Evolutionary conservation across 2,797 vertebrate genomes (phyloP).

Genomic region (Etheostoma perlongum): DNA sequence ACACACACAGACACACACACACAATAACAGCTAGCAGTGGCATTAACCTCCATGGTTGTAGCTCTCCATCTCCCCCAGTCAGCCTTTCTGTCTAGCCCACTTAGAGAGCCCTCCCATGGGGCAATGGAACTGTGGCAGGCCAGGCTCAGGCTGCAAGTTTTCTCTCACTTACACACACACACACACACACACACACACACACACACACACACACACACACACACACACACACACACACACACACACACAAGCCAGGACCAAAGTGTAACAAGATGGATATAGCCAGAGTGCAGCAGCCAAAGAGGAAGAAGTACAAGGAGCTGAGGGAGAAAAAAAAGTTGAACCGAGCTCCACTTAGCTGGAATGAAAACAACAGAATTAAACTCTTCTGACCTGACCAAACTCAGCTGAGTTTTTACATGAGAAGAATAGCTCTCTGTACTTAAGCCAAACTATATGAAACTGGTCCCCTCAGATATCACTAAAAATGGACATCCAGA

Average conservation of each 20-base stretch:
- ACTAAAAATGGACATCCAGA: not conserved
- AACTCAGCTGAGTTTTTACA: constrained; percentile 13
- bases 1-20: constrained; percentile 13
- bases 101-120: constrained; percentile 78
- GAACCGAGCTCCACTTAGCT: constrained; percentile 48
- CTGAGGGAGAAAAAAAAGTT: constrained; percentile 36
- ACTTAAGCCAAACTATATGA: not conserved
- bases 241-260: constrained; percentile 44
- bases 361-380: constrained; percentile 51
- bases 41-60: constrained; percentile 75
- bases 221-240: constrained; percentile 27
- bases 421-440: not conserved
- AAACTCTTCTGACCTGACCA: constrained; percentile 27
- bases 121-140: constrained; percentile 72
- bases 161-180: constrained; percentile 28
- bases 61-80: constrained; percentile 79
- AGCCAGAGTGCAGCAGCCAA: constrained; percentile 49
- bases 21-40: constrained; percentile 63
- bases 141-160: constrained; percentile 62
- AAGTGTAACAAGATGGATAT: constrained; percentile 69
- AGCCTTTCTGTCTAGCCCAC: constrained; percentile 80
- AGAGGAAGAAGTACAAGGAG: constrained; percentile 57
- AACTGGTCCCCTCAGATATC: not conserved
- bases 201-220: constrained; percentile 25
- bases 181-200: constrained; percentile 21